Percentiles rank a stretch among this genome's conserved stretches.
Evolutionary conservation across 2,888 invertebrate genomes (phyloP).

Genomic region (Diachrysia chrysitis): DNA sequence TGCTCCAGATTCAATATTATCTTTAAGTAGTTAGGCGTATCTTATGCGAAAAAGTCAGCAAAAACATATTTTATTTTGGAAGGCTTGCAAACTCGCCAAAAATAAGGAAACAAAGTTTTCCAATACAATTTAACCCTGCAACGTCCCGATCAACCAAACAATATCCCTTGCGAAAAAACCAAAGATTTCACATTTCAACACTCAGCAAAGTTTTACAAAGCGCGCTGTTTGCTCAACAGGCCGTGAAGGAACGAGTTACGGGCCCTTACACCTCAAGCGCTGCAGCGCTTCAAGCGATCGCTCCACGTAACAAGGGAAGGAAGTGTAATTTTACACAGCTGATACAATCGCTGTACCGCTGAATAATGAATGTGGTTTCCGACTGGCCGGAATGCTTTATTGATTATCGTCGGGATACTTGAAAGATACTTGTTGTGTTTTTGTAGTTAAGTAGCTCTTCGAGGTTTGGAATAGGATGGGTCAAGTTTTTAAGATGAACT

Average conservation of each 20-base stretch:
- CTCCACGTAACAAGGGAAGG: conserved; percentile 62
- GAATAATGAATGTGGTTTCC: conserved; percentile 74
- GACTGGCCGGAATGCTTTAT: conserved; percentile 63
- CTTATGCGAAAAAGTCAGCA: not conserved
- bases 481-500: not conserved
- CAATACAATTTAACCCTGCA: conserved; percentile 10
- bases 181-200: conserved; percentile 58
- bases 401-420: conserved; percentile 61
- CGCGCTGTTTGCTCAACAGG: conserved; percentile 62
- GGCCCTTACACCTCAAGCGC: conserved; percentile 61
- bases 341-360: conserved; percentile 69
- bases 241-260: conserved; percentile 63
- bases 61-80: not conserved
- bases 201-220: conserved; percentile 58
- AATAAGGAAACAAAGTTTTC: not conserved
- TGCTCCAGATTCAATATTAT: not conserved
- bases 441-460: conserved; percentile 13
- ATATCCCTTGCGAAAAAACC: conserved; percentile 34
- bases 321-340: conserved; percentile 75
- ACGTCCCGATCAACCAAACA: conserved; percentile 20
- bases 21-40: no score
- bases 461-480: conserved; percentile 27
- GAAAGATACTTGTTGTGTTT: conserved; percentile 32
- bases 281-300: conserved; percentile 56
- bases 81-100: not conserved